phyloP scores from a whole-genome alignment of 1,140 invertebrate species.

The Atta cephalotes region DNA sequence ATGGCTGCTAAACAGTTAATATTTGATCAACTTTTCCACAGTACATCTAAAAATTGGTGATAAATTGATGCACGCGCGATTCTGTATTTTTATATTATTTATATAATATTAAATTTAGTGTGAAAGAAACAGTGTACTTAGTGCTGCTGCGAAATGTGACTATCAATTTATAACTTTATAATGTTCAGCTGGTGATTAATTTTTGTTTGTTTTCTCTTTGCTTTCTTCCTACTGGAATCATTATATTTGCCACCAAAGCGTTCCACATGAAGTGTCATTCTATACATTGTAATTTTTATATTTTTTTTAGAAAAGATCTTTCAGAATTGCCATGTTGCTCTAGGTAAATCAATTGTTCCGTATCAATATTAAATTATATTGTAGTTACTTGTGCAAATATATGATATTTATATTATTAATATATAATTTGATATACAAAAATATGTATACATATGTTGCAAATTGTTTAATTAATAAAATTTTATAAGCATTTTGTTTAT shows the following conservation, averaged over 20 bases:
- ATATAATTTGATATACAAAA: not conserved
- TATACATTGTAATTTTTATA: constrained; percentile 60
- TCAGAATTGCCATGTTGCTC: constrained; percentile 29
- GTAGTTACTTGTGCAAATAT: not conserved
- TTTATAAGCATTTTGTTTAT: not conserved
- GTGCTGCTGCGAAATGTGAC: not conserved
- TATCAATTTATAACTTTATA: constrained; percentile 34
- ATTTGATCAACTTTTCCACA: not conserved
- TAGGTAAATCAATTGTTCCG: constrained; percentile 51
- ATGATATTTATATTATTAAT: not conserved
- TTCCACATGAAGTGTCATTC: constrained; percentile 50
- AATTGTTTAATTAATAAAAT: constrained; percentile 36
- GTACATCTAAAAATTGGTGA: not conserved
- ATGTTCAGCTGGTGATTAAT: constrained; percentile 37
- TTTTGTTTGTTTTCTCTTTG: constrained; percentile 56
- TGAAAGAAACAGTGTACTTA: not conserved
- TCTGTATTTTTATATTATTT: not conserved
- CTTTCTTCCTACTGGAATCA: constrained; percentile 23
- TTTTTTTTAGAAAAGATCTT: constrained; percentile 42
- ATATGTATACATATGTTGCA: not conserved
- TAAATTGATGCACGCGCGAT: not conserved
- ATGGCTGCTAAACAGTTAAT: not conserved
- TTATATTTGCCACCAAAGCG: constrained; percentile 33
- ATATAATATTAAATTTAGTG: not conserved
- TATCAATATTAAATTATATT: not conserved